Base-by-base conservation (phyloP, 1,140 invertebrate genomes). In the Araneus ventricosus region DNA sequence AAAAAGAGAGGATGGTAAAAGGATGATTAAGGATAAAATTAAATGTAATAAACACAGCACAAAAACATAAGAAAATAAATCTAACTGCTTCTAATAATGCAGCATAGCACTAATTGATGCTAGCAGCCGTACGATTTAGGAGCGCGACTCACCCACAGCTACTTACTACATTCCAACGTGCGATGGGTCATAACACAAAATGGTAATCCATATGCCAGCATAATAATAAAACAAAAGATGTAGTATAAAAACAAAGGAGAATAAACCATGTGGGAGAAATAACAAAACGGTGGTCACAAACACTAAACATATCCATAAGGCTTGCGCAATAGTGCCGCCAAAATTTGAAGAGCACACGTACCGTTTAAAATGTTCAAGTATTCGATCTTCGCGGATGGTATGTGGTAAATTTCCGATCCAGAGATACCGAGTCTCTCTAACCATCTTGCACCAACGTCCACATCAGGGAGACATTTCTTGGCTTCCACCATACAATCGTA, bases 341-440 rank as follows among this genome's bases (percentile, higher is more conserved):
- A 94, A 92, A 88, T 93, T 88, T 94, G 92, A 93, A 93, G 89
- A 88, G 37, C 63, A 93, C 92, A 96, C 96, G 97, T 97, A 99
- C 98, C 98, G 97, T 98, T 99, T 99, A 96, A 99, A 99, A 96
- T 99, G 98, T 96, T 99, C 98, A 96, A 97, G 97, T 96, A 99
- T 98, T 96, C 97, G 97, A 96, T 99, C 98, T 97, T 99, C 98
- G 95, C 97, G 97, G 96, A 98, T 98, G 97, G 98, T 99, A 97
- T 99, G 98, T 97, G 98, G 98, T 97, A 99, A 98, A 98, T 99
- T 99, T 97, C 98, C 98, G 97, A 99, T 98, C 98, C 98, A 99
- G 97, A 99, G 97, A 97, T 99, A 98, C 97, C 98, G 98, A 97
- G 98, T 99, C 98, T 99, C 98, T 98, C 99, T 99, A 97, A 99